These are phyloP conservation scores for Acronicta aceris DNA, from an alignment of 2,888 invertebrate species.

Conservation along the genomic window DNA sequence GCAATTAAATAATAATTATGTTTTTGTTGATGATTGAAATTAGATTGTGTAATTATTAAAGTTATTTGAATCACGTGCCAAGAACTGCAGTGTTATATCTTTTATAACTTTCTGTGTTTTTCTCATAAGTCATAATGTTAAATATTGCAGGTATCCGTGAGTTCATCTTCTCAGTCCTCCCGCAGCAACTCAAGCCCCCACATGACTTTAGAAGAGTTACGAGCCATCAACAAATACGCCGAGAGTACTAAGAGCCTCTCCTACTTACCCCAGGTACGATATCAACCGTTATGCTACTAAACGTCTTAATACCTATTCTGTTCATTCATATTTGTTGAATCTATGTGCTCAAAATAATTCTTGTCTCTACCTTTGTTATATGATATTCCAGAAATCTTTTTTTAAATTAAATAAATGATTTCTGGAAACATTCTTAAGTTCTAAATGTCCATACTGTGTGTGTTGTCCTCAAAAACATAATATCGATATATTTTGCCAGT, in stretches of 20 bases:
- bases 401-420: conserved; percentile 29
- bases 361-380: conserved; percentile 24
- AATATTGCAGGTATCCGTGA: conserved; percentile 89
- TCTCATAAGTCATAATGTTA: background rate
- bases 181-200: conserved; percentile 91
- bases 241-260: conserved; percentile 97
- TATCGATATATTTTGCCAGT: conserved; percentile 7
- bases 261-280: conserved; percentile 95
- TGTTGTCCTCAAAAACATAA: conserved; percentile 11
- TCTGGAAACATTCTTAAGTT: conserved; percentile 38
- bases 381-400: conserved; percentile 47
- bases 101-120: too few species aligned
- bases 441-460: conserved; percentile 41
- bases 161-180: conserved; percentile 93
- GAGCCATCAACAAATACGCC: conserved; percentile 96
- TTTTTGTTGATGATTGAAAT: too few species aligned
- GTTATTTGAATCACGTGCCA: too few species aligned
- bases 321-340: conserved; percentile 27
- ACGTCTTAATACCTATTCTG: conserved; percentile 17
- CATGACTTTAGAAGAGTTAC: conserved; percentile 94
- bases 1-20: background rate
- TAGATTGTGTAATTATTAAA: too few species aligned
- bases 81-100: too few species aligned
- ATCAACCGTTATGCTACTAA: conserved; percentile 10
- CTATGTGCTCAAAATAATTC: conserved; percentile 20